Base-by-base conservation (phyloP, 1,140 invertebrate species). In the Chironomus tepperi region DNA sequence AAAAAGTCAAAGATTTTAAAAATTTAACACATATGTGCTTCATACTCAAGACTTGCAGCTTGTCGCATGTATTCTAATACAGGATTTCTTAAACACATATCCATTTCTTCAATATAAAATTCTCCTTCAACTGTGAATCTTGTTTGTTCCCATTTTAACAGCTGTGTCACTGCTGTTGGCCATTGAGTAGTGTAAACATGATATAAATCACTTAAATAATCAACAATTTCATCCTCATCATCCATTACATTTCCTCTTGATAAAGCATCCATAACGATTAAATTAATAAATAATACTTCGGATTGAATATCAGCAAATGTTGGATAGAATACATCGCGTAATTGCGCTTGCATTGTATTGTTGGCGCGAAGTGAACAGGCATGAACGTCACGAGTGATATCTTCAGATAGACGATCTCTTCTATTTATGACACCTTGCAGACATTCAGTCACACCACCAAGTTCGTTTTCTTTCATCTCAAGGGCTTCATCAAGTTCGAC, bases 231-330 rank as follows among this genome's bases (percentile, higher is more conserved):
- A 18, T 70, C n/a, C 19, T 70, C 16, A 70, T 70, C 65, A 19
- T 18, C 65, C 65, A 70, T 18, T 7, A 70, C 65, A 21, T 70
- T 70, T 70, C 65, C 65, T 70, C 65, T 70, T 19, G 16, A 19
- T 0, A 70, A 10, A 9, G 19, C 65, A 70, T 70, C 65, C 16
- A 70, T 70, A 12, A 70, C 65, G 3, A 21, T 19, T 19, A 70
- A 19, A 18, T 15, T 15, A 19, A 70, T 10, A 19, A 16, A 8
- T 19, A 16, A 70, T 0, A 18, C 19, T 70, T 18, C 8, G 1
- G n/a, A 9, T 70, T 70, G 65, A 21, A 18, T 18, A 19, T 70
- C 65, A 19, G 65, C 65, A 19, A 70, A 70, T 70, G 18, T 18
- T 70, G 65, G 65, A 21, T 70, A 70, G 16, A 70, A 70, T 18